Base-by-base conservation (phyloP, 2,113 vertebrate genomes). In the Engystomops pustulosus region DNA sequence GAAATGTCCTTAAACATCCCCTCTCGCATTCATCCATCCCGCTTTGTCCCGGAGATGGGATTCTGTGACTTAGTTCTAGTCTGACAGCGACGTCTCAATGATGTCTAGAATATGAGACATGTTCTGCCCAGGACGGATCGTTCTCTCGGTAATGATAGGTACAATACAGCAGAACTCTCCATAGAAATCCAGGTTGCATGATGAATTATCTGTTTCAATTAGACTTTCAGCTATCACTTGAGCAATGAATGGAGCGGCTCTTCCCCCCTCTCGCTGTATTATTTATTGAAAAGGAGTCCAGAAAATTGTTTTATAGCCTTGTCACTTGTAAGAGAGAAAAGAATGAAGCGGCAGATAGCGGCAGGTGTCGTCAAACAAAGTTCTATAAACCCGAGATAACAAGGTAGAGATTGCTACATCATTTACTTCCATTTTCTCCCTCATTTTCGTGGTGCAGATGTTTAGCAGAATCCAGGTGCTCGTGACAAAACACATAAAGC, bases 141-240 rank as follows among this genome's bases (percentile, higher is more conserved):
- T 55, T 77, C 4, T 58, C 7, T 9, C 49, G 20, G 25, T 67
- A 80, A 47, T 47, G 23, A 67, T 55, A 32, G 58, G 38, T 47
- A 49, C 18, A 67, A 3, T 44, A 67, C 34, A 67, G 17, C 15
- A 80, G 15, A 62, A 47, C 27, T 32, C 41, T 65, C 27, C 6
- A 44, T 45, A 53, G 47, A 34, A 53, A 45, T 34, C 18, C 10
- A 36, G 25, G 2, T 27, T 79, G 7, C 23, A 65, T 20, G 23
- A 67, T 67, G 41, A 79, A 45, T 65, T 79, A 79, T 79, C 79
- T 25, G 10, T 70, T 70, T 81, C 79, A 80, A 81, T 80, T 51
- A 55, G 36, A 49, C 15, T 70, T 81, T 38, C 78, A 17, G 14
- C 65, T 34, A 81, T 55, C 47, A 10, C 45, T 70, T 69, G 14